Evolutionary conservation across 2,888 invertebrate species (phyloP).

Genomic region (Tenodera sinensis): DNA sequence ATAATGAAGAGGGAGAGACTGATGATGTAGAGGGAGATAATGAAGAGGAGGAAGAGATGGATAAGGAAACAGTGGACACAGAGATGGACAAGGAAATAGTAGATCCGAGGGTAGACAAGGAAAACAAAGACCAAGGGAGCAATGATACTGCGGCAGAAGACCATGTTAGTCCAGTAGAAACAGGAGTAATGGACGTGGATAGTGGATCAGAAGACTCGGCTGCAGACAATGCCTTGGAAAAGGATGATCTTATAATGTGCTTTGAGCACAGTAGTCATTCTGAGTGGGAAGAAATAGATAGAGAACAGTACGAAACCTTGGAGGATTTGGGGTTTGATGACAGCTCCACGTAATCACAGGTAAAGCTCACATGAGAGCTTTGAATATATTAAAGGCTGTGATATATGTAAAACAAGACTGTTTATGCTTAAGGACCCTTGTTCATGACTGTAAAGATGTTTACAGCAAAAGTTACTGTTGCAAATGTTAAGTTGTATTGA

Average conservation of each 20-base stretch:
- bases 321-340: not conserved
- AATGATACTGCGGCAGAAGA: not conserved
- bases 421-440: not conserved
- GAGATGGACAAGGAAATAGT: not conserved
- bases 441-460: not conserved
- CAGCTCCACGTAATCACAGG: not conserved
- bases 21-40: not conserved
- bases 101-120: not conserved
- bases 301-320: constrained; percentile 16
- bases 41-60: not conserved
- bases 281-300: not conserved
- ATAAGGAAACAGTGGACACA: not conserved
- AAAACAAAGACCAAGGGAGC: not conserved
- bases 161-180: not conserved
- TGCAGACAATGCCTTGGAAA: not conserved
- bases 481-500: not conserved
- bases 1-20: not conserved
- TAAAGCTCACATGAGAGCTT: not conserved
- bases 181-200: not conserved
- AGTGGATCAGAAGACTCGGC: not conserved
- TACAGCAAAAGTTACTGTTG: not conserved
- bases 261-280: not conserved
- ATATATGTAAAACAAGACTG: not conserved
- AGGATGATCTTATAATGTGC: not conserved
- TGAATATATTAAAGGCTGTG: not conserved